These are phyloP conservation scores for Thera britannica DNA, from an alignment of 2,888 invertebrate genomes.

Conservation along the genomic window DNA sequence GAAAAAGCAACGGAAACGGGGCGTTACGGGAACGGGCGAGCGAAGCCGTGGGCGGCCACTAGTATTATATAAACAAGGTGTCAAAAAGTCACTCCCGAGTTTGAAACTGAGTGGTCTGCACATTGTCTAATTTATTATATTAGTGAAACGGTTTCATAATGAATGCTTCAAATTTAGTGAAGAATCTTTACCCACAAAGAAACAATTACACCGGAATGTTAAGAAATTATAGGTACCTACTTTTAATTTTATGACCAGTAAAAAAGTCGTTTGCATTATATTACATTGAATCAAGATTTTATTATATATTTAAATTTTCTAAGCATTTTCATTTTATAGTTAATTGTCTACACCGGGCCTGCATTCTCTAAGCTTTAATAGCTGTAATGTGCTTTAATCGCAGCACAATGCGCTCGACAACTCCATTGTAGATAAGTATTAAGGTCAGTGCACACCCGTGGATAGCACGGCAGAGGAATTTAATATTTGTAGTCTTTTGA, in stretches of 20 bases:
- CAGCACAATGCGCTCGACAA: slow-evolving; percentile 15
- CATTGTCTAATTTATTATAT: background rate
- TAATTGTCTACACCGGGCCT: background rate
- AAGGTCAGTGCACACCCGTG: background rate
- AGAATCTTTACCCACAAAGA: too few species aligned
- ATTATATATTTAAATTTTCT: too few species aligned
- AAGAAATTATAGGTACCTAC: too few species aligned
- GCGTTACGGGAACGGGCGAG: too few species aligned
- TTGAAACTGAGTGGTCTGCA: background rate
- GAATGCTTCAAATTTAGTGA: too few species aligned
- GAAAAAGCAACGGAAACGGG: too few species aligned
- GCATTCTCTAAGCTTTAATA: slow-evolving; percentile 4
- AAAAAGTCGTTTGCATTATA: too few species aligned
- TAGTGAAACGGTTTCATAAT: too few species aligned
- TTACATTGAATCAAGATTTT: too few species aligned
- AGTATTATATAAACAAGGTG: background rate
- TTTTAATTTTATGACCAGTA: too few species aligned
- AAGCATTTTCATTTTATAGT: background rate
- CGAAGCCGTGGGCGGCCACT: too few species aligned
- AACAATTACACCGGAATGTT: too few species aligned
- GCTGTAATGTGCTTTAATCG: background rate
- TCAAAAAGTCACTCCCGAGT: background rate
- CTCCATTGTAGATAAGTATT: slow-evolving; percentile 55
- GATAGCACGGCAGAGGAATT: background rate
- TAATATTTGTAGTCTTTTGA: background rate